A percentile compares a stretch with the other conserved stretches of the same genome.
These are phyloP conservation scores for Acanthosepion esculentum DNA, from an alignment of 2,888 invertebrate genomes.

Conservation along the genomic window DNA sequence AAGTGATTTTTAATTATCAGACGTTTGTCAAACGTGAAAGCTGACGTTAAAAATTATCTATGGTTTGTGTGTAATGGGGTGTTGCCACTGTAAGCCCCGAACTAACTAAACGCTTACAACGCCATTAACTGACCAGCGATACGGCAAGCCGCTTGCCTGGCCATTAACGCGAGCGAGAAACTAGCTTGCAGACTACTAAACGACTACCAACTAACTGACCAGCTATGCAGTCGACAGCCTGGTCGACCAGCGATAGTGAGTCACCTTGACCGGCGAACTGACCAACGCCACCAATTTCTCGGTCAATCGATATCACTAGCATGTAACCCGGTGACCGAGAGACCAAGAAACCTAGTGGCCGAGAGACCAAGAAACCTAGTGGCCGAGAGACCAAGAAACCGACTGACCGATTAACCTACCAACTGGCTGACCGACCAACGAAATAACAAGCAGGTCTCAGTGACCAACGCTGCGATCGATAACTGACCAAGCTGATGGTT, in stretches of 20 bases:
- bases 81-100: too few species aligned
- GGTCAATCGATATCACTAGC: not conserved
- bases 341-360: not conserved
- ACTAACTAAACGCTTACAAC: not conserved
- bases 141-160: not conserved
- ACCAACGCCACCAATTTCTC: not conserved
- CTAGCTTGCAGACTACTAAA: not conserved
- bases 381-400: not conserved
- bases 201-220: not conserved
- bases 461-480: constrained; percentile 20
- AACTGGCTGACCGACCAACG: not conserved
- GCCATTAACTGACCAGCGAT: not conserved
- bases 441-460: not conserved
- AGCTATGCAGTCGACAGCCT: not conserved
- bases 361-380: not conserved
- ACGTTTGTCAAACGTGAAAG: too few species aligned
- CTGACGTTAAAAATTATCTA: too few species aligned
- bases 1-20: too few species aligned
- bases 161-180: not conserved
- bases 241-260: not conserved
- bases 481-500: constrained; percentile 6
- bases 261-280: not conserved
- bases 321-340: not conserved
- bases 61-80: too few species aligned
- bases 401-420: not conserved